phyloP scores from a whole-genome alignment of 2,888 invertebrate genomes.

The Osedax frankpressi region DNA sequence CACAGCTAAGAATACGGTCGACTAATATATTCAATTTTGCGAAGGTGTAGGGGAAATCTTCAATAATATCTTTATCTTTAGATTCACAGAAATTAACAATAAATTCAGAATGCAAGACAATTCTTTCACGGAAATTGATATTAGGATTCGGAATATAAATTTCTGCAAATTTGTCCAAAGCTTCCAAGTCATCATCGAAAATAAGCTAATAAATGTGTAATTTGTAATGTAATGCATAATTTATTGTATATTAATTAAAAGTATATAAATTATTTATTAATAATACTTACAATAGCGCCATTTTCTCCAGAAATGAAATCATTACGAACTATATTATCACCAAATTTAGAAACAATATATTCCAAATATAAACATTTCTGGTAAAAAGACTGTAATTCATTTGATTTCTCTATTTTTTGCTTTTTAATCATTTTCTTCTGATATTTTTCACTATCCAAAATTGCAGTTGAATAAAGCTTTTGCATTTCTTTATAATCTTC shows the following conservation, averaged over 20 bases:
- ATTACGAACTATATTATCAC: neutral
- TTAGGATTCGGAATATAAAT: neutral
- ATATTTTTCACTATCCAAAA: neutral
- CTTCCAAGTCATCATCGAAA: neutral
- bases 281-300: neutral
- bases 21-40: neutral
- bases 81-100: neutral
- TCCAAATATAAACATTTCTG: neutral
- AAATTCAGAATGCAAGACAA: neutral
- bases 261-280: neutral
- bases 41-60: neutral
- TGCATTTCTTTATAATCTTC: neutral
- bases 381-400: neutral
- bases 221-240: no score
- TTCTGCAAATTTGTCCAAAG: neutral
- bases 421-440: neutral
- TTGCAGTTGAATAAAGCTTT: neutral
- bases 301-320: neutral
- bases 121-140: neutral
- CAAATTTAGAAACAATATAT: neutral
- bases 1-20: neutral
- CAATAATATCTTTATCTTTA: neutral
- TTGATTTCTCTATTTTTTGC: neutral
- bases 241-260: no score
- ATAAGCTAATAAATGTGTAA: no score